Evolutionary conservation across 2,888 invertebrate species (phyloP).

Genomic region (Cryptophagus acutangulus): DNA sequence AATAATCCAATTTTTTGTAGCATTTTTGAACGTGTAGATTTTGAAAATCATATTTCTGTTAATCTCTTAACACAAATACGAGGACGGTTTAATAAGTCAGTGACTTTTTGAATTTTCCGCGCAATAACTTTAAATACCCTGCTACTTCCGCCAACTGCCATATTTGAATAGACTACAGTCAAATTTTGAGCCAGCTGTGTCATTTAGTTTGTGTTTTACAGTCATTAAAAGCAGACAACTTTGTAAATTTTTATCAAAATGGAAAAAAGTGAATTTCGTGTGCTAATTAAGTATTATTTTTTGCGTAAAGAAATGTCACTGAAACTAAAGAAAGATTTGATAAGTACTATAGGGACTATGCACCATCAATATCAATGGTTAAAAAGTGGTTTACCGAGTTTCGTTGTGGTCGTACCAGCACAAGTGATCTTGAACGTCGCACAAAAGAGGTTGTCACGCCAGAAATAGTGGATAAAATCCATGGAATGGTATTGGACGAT

Average conservation of each 20-base stretch:
- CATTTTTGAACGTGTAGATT: too few relatives aligned
- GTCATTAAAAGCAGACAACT: too few relatives aligned
- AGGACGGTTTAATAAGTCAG: too few relatives aligned
- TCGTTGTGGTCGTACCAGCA: conserved; percentile 15
- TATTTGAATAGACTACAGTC: too few relatives aligned
- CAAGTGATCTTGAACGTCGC: conserved; percentile 14
- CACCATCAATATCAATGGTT: conserved; percentile 13
- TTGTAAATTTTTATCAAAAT: conserved; percentile 5
- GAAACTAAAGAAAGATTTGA: conserved; percentile 9
- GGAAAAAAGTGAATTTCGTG: conserved; percentile 6
- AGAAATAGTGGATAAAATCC: conserved; percentile 19
- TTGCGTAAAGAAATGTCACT: neutral
- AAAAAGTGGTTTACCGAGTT: conserved; percentile 16
- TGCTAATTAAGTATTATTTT: conserved; percentile 1
- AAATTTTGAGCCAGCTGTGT: too few relatives aligned
- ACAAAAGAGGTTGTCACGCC: conserved; percentile 21
- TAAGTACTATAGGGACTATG: conserved; percentile 8
- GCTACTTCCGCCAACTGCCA: too few relatives aligned
- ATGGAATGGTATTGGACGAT: conserved; percentile 19
- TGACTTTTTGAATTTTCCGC: too few relatives aligned
- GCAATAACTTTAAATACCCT: too few relatives aligned
- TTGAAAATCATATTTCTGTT: too few relatives aligned
- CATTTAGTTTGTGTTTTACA: too few relatives aligned
- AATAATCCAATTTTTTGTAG: too few relatives aligned
- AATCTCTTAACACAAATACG: too few relatives aligned